Evolutionary conservation across 2,113 vertebrate genomes (phyloP).

Genomic region (Chloropsis cyanopogon): DNA sequence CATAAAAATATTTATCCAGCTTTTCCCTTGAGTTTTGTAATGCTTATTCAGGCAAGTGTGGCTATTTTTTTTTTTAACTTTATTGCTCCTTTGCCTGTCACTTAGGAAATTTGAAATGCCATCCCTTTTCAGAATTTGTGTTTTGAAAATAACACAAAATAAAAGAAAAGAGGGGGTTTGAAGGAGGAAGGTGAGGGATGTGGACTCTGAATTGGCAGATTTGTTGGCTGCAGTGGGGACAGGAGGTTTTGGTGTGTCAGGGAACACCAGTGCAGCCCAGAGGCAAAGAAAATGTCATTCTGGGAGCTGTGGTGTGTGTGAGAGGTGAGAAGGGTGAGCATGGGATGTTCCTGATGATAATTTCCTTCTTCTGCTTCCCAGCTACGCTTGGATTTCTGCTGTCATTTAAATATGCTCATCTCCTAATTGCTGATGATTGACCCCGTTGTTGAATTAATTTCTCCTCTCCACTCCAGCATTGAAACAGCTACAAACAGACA

Average conservation of each 20-base stretch:
- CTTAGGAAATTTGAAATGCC: neutral
- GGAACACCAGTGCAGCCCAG: neutral
- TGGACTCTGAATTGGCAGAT: neutral
- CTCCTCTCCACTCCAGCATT: neutral
- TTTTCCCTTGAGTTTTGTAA: neutral
- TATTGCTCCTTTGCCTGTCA: neutral
- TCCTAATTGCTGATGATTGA: slow-evolving; percentile 52
- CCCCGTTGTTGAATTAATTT: neutral
- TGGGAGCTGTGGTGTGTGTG: neutral
- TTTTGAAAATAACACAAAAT: neutral
- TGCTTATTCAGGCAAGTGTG: neutral
- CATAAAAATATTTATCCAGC: neutral
- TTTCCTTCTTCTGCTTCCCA: neutral
- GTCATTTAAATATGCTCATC: neutral
- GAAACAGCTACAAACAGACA: neutral
- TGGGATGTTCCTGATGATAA: neutral
- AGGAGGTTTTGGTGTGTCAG: neutral
- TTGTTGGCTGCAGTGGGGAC: neutral
- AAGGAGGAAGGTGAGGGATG: neutral
- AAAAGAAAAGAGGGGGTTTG: neutral
- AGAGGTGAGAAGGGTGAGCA: neutral
- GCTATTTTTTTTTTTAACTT: neutral
- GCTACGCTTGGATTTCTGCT: neutral
- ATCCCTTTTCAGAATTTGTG: neutral
- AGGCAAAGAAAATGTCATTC: neutral